Evolutionary conservation across 2,888 invertebrate species (phyloP).

Genomic region (Eilema griseolum): DNA sequence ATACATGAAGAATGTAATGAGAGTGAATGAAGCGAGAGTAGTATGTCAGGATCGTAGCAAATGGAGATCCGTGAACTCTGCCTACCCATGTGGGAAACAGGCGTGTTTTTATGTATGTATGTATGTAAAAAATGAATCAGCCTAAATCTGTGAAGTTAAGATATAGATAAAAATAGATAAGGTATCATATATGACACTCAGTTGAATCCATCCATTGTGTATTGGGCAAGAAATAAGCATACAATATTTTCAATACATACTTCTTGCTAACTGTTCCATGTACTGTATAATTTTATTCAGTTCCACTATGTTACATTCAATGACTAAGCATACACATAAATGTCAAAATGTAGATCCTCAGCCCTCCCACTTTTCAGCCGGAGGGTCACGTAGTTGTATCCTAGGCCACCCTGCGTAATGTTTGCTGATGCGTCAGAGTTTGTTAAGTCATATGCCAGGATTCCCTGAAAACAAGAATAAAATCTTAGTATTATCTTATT

Average conservation of each 20-base stretch:
- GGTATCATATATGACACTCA: no score
- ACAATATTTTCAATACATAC: no score
- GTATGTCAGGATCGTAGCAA: no score
- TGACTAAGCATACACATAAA: conserved; percentile 40
- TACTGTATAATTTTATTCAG: background rate
- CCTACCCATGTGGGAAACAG: no score
- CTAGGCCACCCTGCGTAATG: conserved; percentile 71
- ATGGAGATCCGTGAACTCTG: no score
- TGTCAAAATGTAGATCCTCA: conserved; percentile 46
- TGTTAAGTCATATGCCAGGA: conserved; percentile 56
- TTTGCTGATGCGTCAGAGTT: conserved; percentile 66
- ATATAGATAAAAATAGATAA: background rate
- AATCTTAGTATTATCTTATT: background rate
- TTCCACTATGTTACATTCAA: background rate
- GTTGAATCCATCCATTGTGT: no score
- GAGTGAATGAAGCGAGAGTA: no score
- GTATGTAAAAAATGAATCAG: no score
- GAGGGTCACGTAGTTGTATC: conserved; percentile 64
- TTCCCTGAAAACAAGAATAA: conserved; percentile 57
- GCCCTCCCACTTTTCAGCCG: conserved; percentile 73
- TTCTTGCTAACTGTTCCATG: background rate
- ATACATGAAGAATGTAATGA: no score
- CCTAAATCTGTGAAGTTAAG: background rate
- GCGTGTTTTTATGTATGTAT: no score
- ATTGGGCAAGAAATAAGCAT: no score